A percentile compares a stretch with the other conserved stretches of the same genome.
Conservation (phyloP, 2,888 invertebrate species). For the Trilocha varians region DNA sequence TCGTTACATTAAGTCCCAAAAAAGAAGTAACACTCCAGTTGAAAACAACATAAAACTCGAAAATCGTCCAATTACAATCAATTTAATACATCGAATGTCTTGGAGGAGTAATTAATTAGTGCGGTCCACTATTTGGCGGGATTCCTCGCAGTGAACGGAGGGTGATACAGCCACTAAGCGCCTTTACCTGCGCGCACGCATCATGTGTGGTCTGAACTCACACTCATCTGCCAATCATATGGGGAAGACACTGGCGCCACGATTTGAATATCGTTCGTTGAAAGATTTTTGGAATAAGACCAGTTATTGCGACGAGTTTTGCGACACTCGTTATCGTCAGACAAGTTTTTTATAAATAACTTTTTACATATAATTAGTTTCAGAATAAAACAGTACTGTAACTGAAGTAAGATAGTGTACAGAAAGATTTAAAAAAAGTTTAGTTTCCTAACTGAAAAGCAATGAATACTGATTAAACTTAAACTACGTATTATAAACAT, state of each 20-base stretch:
- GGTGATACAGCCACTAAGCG: constrained; percentile 11
- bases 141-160: constrained; percentile 12
- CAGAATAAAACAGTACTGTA: too few relatives aligned
- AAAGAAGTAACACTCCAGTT: not conserved
- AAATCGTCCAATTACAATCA: not conserved
- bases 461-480: too few relatives aligned
- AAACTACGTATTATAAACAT: too few relatives aligned
- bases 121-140: constrained; percentile 14
- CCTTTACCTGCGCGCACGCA: constrained; percentile 35
- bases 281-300: too few relatives aligned
- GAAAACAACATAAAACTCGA: not conserved
- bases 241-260: constrained; percentile 11
- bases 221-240: constrained; percentile 13
- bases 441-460: too few relatives aligned
- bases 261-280: constrained; percentile 9
- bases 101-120: constrained; percentile 11
- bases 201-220: constrained; percentile 40
- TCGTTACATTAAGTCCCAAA: too few relatives aligned
- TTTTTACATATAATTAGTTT: too few relatives aligned
- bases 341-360: too few relatives aligned
- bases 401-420: too few relatives aligned
- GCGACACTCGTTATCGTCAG: too few relatives aligned
- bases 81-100: not conserved
- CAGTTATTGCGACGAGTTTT: too few relatives aligned
- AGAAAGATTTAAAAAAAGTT: too few relatives aligned